Conservation (phyloP, 2,797 vertebrate species). For the Pangasius sanitwongsei region DNA sequence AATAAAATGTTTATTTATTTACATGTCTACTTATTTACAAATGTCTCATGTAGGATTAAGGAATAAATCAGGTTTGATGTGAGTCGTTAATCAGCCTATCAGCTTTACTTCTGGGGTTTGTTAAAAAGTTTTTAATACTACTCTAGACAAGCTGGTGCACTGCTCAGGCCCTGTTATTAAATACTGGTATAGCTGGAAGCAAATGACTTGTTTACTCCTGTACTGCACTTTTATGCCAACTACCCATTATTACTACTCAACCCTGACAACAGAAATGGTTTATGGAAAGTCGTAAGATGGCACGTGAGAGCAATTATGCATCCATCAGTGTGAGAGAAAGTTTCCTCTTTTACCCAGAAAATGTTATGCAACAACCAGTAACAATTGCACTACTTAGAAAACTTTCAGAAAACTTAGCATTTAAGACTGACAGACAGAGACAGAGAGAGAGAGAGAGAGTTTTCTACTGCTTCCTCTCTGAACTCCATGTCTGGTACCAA, state of each 20-base stretch:
- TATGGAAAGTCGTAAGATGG: not conserved
- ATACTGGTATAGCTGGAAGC: not conserved
- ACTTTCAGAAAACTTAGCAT: not conserved
- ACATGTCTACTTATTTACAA: not conserved
- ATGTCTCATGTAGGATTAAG: not conserved
- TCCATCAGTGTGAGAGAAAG: not conserved
- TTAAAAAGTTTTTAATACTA: not conserved
- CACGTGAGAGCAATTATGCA: not conserved
- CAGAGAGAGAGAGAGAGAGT: not conserved
- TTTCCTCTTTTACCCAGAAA: not conserved
- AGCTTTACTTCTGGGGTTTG: not conserved
- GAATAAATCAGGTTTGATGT: not conserved
- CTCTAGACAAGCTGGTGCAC: not conserved
- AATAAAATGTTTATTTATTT: not conserved
- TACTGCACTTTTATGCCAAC: not conserved
- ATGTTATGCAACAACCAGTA: not conserved
- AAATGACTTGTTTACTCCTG: slow-evolving; percentile 14
- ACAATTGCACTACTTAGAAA: not conserved
- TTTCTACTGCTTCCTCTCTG: too few relatives aligned
- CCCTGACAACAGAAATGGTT: slow-evolving; percentile 14
- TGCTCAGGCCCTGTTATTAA: not conserved
- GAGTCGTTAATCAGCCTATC: not conserved
- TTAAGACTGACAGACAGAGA: not conserved
- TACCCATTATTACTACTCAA: slow-evolving; percentile 1
- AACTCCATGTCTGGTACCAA: not conserved